Conservation (phyloP, 2,113 vertebrate genomes). For the Solea solea region DNA sequence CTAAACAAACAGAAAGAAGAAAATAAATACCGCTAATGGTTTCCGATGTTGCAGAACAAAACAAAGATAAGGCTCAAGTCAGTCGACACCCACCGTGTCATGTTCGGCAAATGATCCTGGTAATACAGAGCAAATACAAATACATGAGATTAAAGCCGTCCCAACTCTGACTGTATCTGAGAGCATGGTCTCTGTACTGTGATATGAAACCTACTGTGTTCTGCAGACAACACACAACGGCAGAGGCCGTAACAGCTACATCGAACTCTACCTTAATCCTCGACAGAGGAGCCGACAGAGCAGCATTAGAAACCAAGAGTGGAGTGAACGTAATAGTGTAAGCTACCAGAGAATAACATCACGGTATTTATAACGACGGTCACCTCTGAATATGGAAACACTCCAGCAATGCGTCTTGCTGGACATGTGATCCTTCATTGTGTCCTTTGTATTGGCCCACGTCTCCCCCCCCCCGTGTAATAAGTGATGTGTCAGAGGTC, state of each 20-base stretch:
- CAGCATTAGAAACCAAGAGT: constrained; percentile 3
- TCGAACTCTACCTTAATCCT: constrained; percentile 30
- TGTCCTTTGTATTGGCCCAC: constrained; percentile 38
- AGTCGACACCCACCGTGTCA: constrained; percentile 7
- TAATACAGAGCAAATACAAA: constrained; percentile 14
- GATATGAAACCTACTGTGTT: constrained; percentile 18
- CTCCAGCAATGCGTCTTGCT: constrained; percentile 11
- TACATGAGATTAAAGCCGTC: constrained; percentile 18
- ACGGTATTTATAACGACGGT: not conserved
- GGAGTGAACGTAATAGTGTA: too few relatives aligned
- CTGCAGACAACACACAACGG: not conserved
- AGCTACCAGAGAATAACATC: not conserved
- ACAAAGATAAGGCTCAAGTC: constrained; percentile 35
- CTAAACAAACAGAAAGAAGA: constrained; percentile 49
- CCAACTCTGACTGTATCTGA: constrained; percentile 18
- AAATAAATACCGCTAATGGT: constrained; percentile 32
- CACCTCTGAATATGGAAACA: constrained; percentile 9
- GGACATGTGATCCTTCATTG: constrained; percentile 21
- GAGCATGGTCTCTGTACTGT: constrained; percentile 12
- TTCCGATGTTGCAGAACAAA: constrained; percentile 55
- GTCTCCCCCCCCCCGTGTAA: constrained; percentile 42
- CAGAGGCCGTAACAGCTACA: not conserved
- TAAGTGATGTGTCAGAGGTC: constrained; percentile 66
- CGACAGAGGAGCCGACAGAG: constrained; percentile 7
- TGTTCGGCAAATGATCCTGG: constrained; percentile 21